phyloP scores from a whole-genome alignment of 2,113 vertebrate species.

The Poeciliopsis prolifica region DNA sequence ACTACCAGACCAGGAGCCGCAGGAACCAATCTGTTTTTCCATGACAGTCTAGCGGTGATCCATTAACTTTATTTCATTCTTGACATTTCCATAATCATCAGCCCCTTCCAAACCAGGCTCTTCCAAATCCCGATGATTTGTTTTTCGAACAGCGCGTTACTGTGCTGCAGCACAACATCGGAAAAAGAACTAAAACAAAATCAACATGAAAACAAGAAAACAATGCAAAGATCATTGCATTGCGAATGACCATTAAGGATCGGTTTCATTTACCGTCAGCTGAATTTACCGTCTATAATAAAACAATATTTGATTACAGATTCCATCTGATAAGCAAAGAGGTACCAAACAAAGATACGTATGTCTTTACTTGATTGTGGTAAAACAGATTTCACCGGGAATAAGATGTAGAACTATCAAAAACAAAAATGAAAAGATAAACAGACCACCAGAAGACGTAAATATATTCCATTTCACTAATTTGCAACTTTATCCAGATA shows the following conservation, averaged over 20 bases:
- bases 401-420: background rate
- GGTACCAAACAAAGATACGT: too few relatives aligned
- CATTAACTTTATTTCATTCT: background rate
- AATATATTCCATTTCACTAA: background rate
- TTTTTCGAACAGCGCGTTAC: too few relatives aligned
- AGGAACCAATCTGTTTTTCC: background rate
- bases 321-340: too few relatives aligned
- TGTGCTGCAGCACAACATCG: too few relatives aligned
- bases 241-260: background rate
- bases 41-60: background rate
- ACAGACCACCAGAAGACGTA: background rate
- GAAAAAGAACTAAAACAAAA: background rate
- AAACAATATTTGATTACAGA: background rate
- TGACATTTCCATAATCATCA: background rate
- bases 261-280: background rate
- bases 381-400: background rate
- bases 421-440: background rate
- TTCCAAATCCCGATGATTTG: too few relatives aligned
- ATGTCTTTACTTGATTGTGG: background rate
- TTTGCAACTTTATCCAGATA: background rate
- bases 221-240: background rate
- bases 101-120: background rate
- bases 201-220: background rate
- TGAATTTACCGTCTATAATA: background rate
- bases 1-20: background rate